A percentile compares a stretch with the other conserved stretches of the same genome.
Conservation (phyloP, 2,113 vertebrate genomes). For the Ovis canadensis region DNA sequence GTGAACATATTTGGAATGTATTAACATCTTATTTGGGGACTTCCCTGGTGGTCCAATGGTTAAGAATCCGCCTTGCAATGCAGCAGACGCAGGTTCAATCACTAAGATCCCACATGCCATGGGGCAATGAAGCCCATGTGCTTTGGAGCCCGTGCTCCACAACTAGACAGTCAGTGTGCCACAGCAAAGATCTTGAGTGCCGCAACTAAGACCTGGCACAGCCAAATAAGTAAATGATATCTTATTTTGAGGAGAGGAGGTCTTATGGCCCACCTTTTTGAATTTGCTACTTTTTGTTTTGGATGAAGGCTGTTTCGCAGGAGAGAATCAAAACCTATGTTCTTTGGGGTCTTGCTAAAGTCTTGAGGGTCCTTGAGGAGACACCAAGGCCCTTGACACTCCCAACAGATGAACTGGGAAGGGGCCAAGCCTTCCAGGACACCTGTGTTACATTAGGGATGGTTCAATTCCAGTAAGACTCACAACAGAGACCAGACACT, state of each 20-base stretch:
- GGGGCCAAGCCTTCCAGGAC: background rate
- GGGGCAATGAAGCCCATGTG: background rate
- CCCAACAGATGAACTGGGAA: background rate
- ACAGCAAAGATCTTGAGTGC: background rate
- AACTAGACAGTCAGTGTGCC: background rate
- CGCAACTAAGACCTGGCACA: background rate
- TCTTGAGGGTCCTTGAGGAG: background rate
- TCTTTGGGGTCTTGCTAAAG: background rate
- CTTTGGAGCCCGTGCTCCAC: background rate
- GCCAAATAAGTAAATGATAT: background rate
- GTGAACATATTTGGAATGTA: background rate
- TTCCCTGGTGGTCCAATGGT: background rate
- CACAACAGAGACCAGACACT: constrained; percentile 59
- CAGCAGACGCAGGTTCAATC: background rate
- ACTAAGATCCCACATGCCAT: background rate
- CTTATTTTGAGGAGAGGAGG: background rate
- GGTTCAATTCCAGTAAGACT: background rate
- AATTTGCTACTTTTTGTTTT: background rate
- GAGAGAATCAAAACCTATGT: background rate
- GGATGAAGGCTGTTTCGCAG: background rate
- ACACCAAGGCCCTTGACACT: background rate
- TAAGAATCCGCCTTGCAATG: background rate
- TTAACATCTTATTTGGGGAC: background rate
- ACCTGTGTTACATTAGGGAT: background rate
- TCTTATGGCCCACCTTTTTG: background rate